Conservation (phyloP, 1,140 invertebrate species). For the Episyrphus balteatus region DNA sequence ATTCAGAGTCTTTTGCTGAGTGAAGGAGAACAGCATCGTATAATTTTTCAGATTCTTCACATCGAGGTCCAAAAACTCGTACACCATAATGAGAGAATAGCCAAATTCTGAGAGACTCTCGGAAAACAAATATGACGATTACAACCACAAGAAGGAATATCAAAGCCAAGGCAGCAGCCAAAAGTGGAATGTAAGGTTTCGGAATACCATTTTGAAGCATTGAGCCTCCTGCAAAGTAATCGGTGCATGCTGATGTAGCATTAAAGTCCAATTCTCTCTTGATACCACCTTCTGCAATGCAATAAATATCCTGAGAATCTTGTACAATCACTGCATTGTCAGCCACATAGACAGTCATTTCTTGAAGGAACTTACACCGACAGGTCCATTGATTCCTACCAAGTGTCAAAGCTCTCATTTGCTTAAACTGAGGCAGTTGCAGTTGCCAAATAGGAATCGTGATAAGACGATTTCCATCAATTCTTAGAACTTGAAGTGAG, state of each 20-base stretch:
- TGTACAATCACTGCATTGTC: slow-evolving; percentile 69
- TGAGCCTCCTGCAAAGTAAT: slow-evolving; percentile 70
- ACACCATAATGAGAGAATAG: slow-evolving; percentile 78
- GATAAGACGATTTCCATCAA: slow-evolving; percentile 75
- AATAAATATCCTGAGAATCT: slow-evolving; percentile 66
- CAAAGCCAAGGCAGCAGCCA: slow-evolving; percentile 64
- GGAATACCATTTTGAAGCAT: slow-evolving; percentile 73
- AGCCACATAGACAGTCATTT: slow-evolving; percentile 70
- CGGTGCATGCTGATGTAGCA: slow-evolving; percentile 62
- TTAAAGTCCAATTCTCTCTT: slow-evolving; percentile 68
- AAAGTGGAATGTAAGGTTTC: slow-evolving; percentile 73
- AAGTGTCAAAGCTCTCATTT: slow-evolving; percentile 59
- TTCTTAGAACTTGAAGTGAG: slow-evolving; percentile 65
- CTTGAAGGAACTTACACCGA: slow-evolving; percentile 78
- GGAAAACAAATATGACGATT: slow-evolving; percentile 67
- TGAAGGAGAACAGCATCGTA: slow-evolving; percentile 91
- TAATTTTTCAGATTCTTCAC: slow-evolving; percentile 69
- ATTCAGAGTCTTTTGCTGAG: slow-evolving; percentile 83
- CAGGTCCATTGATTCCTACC: slow-evolving; percentile 81
- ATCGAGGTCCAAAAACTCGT: slow-evolving; percentile 53
- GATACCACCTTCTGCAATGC: slow-evolving; percentile 52
- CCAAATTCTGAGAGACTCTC: slow-evolving; percentile 75
- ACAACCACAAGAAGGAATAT: slow-evolving; percentile 59
- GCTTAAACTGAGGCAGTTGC: slow-evolving; percentile 36
- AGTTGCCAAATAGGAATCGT: slow-evolving; percentile 78